Conservation (phyloP, 2,113 vertebrate species). For the Sinocyclocheilus grahami region DNA sequence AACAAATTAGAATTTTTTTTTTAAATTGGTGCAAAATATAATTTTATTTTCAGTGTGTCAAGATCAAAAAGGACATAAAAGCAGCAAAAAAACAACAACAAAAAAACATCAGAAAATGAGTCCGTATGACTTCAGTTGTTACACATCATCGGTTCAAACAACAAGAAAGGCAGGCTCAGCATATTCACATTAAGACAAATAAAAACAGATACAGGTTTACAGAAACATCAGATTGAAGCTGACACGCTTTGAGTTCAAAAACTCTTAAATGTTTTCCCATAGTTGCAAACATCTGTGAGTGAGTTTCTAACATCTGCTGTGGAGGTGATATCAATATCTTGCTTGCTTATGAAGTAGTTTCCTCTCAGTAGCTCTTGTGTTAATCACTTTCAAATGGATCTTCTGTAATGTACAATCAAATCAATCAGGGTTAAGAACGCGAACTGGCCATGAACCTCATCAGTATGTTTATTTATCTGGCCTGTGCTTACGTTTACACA, state of each 20-base stretch:
- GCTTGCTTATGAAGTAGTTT: constrained; percentile 15
- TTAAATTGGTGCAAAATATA: neutral
- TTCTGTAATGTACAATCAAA: constrained; percentile 29
- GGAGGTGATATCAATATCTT: constrained; percentile 17
- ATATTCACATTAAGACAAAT: neutral
- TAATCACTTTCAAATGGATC: constrained; percentile 20
- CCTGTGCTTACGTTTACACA: neutral
- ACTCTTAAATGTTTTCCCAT: neutral
- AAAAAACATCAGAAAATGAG: neutral
- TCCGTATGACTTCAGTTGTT: constrained; percentile 10
- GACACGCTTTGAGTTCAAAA: neutral
- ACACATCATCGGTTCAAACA: neutral
- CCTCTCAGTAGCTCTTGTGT: constrained; percentile 34
- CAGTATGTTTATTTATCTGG: constrained; percentile 1
- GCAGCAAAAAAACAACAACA: neutral
- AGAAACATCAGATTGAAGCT: neutral
- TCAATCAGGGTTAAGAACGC: neutral
- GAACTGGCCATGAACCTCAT: constrained; percentile 52
- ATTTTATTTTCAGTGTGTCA: neutral
- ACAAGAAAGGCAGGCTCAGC: neutral
- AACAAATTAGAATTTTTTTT: neutral
- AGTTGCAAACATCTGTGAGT: constrained; percentile 8
- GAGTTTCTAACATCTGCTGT: constrained; percentile 22
- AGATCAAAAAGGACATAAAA: constrained; percentile 8
- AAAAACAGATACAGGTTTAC: constrained; percentile 13